These are phyloP conservation scores for Eonycteris spelaea DNA, from an alignment of 2,113 vertebrate species.

Conservation along the genomic window DNA sequence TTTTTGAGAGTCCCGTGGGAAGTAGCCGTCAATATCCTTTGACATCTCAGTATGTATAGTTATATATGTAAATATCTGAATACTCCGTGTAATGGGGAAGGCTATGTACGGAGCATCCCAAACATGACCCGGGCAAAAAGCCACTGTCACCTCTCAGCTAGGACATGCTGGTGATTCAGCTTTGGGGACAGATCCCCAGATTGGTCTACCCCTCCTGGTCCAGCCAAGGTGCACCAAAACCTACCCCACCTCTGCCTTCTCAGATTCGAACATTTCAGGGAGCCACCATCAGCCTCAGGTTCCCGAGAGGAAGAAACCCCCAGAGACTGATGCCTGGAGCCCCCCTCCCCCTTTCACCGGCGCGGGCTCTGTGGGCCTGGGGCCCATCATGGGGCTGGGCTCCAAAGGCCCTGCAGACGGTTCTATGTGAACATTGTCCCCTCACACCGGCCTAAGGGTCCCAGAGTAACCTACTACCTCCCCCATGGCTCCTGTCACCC, in stretches of 20 bases:
- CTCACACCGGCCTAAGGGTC: constrained; percentile 40
- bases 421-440: not conserved
- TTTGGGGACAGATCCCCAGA: not conserved
- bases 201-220: not conserved
- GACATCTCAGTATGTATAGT: constrained; percentile 49
- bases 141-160: constrained; percentile 38
- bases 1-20: constrained; percentile 18
- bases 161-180: not conserved
- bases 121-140: constrained; percentile 49
- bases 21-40: not conserved
- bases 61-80: constrained; percentile 75
- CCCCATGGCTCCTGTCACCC: constrained; percentile 26
- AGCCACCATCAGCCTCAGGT: constrained; percentile 33
- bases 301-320: not conserved
- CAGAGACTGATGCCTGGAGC: not conserved
- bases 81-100: constrained; percentile 41
- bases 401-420: not conserved
- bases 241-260: constrained; percentile 22
- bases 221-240: not conserved
- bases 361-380: not conserved
- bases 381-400: not conserved
- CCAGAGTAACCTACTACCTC: constrained; percentile 77
- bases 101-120: constrained; percentile 58
- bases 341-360: not conserved
- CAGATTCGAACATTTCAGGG: constrained; percentile 35